These are phyloP conservation scores for Laticauda laticaudata DNA, from an alignment of 2,113 vertebrate species.

Conservation along the genomic window DNA sequence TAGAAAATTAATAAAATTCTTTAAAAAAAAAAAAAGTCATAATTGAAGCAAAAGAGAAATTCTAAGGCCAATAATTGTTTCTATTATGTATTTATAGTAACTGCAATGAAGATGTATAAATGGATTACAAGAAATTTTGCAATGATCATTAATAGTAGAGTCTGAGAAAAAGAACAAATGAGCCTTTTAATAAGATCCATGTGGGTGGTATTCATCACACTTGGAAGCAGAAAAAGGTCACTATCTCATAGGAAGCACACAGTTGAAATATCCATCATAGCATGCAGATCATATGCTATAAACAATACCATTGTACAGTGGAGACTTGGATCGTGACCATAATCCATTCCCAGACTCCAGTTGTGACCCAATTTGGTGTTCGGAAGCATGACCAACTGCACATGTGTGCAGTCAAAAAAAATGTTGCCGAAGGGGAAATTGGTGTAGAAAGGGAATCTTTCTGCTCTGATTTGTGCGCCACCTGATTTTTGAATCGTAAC, in stretches of 20 bases:
- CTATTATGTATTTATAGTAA: conserved; percentile 25
- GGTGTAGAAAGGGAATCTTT: too few relatives aligned
- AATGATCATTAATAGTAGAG: background rate
- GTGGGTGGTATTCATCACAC: background rate
- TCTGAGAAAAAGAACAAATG: background rate
- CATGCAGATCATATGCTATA: background rate
- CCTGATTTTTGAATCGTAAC: too few relatives aligned
- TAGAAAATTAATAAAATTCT: too few relatives aligned
- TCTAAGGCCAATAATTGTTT: background rate
- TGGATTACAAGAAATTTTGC: background rate
- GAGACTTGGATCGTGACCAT: too few relatives aligned
- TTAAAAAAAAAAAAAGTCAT: too few relatives aligned
- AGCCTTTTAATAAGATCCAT: background rate
- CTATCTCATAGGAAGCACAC: rapidly evolving
- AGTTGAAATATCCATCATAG: background rate
- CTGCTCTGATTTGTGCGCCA: too few relatives aligned
- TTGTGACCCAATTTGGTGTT: too few relatives aligned
- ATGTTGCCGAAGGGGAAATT: too few relatives aligned
- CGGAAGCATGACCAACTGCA: too few relatives aligned
- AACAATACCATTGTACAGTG: too few relatives aligned
- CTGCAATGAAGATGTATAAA: background rate
- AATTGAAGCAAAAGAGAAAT: conserved; percentile 1
- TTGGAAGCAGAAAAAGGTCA: background rate
- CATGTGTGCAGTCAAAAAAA: too few relatives aligned
- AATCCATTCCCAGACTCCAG: too few relatives aligned